Evolutionary conservation across 2,888 invertebrate species (phyloP).

Genomic region (Spodoptera exigua): DNA sequence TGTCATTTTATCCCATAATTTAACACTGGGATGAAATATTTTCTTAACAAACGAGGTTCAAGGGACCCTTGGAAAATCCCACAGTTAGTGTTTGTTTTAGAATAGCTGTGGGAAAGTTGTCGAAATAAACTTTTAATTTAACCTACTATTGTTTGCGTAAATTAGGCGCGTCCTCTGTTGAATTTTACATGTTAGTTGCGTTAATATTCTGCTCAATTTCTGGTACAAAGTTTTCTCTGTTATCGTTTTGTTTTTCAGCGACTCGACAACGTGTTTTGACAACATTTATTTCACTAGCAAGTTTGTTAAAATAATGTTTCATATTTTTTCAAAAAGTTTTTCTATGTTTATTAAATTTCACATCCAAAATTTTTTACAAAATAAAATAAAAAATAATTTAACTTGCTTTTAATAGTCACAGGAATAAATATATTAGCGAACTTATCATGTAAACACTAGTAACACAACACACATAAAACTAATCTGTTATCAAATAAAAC

Average conservation of each 20-base stretch:
- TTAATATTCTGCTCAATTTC: slow-evolving; percentile 33
- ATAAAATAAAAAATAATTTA: no score
- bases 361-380: no score
- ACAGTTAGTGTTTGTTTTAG: slow-evolving; percentile 5
- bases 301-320: neutral
- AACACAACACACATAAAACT: no score
- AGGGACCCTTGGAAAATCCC: slow-evolving; percentile 10
- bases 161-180: slow-evolving; percentile 31
- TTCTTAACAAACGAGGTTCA: slow-evolving; percentile 5
- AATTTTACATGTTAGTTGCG: slow-evolving; percentile 41
- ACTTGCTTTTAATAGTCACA: no score
- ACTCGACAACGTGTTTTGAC: slow-evolving; percentile 5
- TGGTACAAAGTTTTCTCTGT: slow-evolving; percentile 5
- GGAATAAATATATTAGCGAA: no score
- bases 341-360: no score
- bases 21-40: neutral
- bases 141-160: slow-evolving; percentile 39
- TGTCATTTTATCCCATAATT: slow-evolving; percentile 6
- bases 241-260: slow-evolving; percentile 12
- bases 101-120: slow-evolving; percentile 4
- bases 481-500: neutral
- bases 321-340: no score
- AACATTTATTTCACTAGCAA: neutral
- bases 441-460: no score
- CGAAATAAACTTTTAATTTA: slow-evolving; percentile 36